These are phyloP conservation scores for Pholis gunnellus DNA, from an alignment of 2,113 vertebrate species.

Conservation along the genomic window DNA sequence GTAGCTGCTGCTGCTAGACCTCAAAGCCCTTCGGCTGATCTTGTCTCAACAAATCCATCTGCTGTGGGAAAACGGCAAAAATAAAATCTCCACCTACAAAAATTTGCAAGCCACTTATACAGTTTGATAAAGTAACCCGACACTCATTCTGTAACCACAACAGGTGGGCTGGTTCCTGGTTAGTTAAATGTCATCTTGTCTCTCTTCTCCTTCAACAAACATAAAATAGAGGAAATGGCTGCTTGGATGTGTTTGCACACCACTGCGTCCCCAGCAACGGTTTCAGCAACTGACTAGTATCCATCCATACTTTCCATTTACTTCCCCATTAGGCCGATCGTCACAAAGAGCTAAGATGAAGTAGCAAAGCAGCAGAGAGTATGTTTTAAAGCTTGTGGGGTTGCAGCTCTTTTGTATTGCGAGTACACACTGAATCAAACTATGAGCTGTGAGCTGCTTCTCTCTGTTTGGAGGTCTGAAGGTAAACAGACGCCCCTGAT, in stretches of 20 bases:
- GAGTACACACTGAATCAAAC: background rate
- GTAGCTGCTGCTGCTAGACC: background rate
- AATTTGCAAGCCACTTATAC: background rate
- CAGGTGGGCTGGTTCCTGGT: conserved; percentile 40
- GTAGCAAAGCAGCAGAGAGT: background rate
- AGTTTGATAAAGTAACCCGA: background rate
- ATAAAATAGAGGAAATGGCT: conserved; percentile 46
- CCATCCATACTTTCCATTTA: conserved; percentile 31
- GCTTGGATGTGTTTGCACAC: conserved; percentile 57
- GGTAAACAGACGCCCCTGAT: conserved; percentile 65
- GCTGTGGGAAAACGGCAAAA: background rate
- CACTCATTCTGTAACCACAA: background rate
- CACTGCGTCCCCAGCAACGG: background rate
- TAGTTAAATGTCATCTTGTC: conserved; percentile 23
- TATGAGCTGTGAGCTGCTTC: background rate
- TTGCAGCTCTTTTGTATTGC: background rate
- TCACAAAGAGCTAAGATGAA: background rate
- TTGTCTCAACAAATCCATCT: conserved; percentile 62
- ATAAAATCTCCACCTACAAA: background rate
- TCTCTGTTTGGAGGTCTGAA: conserved; percentile 49
- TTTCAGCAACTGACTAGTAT: background rate
- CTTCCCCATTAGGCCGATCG: conserved; percentile 8
- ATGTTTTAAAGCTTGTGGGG: background rate
- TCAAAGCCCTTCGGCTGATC: conserved; percentile 31
- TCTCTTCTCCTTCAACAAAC: conserved; percentile 47